Evolutionary conservation across 2,888 invertebrate species (phyloP), one percentile per base, ranked within the genome.

Genomic region (Elegia similella): DNA sequence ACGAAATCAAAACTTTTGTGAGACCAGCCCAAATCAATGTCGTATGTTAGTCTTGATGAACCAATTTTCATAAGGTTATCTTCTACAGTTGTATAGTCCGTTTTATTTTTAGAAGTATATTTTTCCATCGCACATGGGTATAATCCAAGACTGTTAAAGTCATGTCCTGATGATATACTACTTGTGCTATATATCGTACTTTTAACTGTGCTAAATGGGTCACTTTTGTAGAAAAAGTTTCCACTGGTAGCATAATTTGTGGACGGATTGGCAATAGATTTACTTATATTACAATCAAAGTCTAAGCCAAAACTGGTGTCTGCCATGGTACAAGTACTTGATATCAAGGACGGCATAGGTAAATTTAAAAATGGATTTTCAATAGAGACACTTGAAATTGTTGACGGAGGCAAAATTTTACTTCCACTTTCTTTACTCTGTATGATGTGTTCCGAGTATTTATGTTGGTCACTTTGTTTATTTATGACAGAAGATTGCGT

Each of bases 91-190:
- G 80, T 64, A 62, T 76, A 88, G 52, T 91, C 90, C 1, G 85
- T 47, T 75, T 91, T 91, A 64, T 75, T 88, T 75, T 91, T 91
- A 6, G 83, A 70, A 7, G 83, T 62, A 68, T 88, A 91, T 67
- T 89, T 90, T 66, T 91, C 91, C 81, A 91, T 87, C 1, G 91
- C 91, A 70, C 91, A 91, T 1, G 91, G 91, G 69, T 91, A 91
- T 13, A 91, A 75, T 0, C 88, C 86, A 12, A 91, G 77, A 57
- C 81, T 83, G 62, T 89, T 90, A 60, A 85, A 91, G 62, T 91
- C 91, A 61, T 90, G 91, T 17, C 84, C 82, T 16, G 89, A 81
- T 34, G 89, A 79, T 58, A 91, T 88, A 68, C 74, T 88, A 65
- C 90, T 90, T 7, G 89, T 90, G 63, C 90, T 89, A 59, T 90